Base-by-base conservation (phyloP, 2,113 vertebrate genomes). In the Alces alces region DNA sequence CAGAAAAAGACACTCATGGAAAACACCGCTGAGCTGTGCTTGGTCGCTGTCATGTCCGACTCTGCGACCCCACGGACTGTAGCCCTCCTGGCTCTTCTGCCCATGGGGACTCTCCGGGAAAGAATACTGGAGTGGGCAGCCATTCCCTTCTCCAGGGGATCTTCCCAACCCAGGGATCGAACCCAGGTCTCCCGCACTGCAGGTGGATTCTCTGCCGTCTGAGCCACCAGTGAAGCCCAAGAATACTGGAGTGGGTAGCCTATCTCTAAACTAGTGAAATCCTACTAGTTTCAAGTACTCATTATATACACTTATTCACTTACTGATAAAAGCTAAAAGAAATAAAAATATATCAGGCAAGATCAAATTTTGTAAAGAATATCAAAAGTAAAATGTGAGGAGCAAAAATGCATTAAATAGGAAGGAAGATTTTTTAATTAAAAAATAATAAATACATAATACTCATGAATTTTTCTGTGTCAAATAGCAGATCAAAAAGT, bases 401-500 rank as follows among this genome's bases (percentile, higher is more conserved):
- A 43, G 15, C 33, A 73, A 82, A 79, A 82, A 82, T 8, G 11
- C 55, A 86, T 91, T 61, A 28, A 36, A 78, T 47, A 78, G 39
- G 55, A 90, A 84, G 73, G 23, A 17, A 36, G 25, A 4, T 33
- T 33, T 70, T 61, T 86, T 16, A 47, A 47, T 58, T 70, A 55
- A 70, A 87, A 86, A 92, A 70, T 57, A 92, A 28, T 82, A 87
- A 92, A 80, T 87, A 50, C 10, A 4, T 57, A 92, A 82, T 30
- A 79, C 39, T 39, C 33, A 57, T 33, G 13, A 82, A n/a, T 33
- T 92, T 87, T 82, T 70, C 50, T 47, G 30, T 19, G 47, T 5
- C 60, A 47, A 61, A 87, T 70, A 55, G 45, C 33, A 86, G 39
- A 86, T 33, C 8, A 57, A 82, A 80, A 79, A 82, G 13, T 58